Percentiles rank a stretch among this genome's conserved stretches.
These are phyloP conservation scores for Cheumatopsyche charites DNA, from an alignment of 1,140 invertebrate species.

Conservation along the genomic window DNA sequence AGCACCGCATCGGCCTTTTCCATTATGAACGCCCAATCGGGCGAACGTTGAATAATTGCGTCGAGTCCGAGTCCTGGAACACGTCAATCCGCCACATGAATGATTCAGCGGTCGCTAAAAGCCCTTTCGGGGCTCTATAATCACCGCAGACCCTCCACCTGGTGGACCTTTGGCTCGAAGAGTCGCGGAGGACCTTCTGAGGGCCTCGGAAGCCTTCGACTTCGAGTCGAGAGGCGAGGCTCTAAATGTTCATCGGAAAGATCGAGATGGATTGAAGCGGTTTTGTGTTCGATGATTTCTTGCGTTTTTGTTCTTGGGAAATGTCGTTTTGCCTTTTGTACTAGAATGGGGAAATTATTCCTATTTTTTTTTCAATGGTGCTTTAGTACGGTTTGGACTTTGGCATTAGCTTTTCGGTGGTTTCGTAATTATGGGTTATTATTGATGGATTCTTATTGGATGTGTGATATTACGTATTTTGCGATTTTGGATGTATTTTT, in stretches of 20 bases:
- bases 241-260: too few species aligned
- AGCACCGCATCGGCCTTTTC: not conserved
- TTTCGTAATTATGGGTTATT: too few species aligned
- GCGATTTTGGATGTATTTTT: too few species aligned
- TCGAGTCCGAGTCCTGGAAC: not conserved
- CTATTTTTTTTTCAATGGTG: too few species aligned
- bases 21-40: constrained; percentile 12
- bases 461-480: too few species aligned
- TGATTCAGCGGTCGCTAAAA: constrained; percentile 23
- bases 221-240: not conserved
- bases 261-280: too few species aligned
- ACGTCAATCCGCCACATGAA: constrained; percentile 17
- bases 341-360: too few species aligned
- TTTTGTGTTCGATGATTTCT: not conserved
- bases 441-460: too few species aligned
- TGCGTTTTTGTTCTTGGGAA: too few species aligned
- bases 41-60: constrained; percentile 20
- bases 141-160: not conserved
- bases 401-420: too few species aligned
- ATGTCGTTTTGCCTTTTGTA: too few species aligned
- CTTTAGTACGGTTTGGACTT: too few species aligned
- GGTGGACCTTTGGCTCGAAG: not conserved
- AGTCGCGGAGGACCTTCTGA: not conserved
- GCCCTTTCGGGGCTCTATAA: constrained; percentile 7
- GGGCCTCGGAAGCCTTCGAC: not conserved